Conservation (phyloP, 2,113 vertebrate genomes). For the Megaleporinus macrocephalus region DNA sequence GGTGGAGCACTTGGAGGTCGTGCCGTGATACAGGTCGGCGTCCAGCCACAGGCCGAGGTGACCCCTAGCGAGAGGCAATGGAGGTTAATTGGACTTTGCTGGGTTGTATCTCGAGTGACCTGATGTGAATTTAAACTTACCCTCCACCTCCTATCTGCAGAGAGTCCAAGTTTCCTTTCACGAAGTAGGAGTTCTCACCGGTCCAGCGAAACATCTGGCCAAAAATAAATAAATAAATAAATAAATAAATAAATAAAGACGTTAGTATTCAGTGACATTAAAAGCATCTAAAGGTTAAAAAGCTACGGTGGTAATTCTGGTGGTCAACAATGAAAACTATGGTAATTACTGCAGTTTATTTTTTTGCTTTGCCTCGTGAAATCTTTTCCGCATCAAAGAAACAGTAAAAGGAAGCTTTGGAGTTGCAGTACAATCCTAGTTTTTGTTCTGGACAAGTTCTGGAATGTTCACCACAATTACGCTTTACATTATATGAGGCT, state of each 20-base stretch:
- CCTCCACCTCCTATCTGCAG: constrained; percentile 96
- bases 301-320: too few species aligned
- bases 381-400: too few species aligned
- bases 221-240: neutral
- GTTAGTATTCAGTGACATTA: neutral
- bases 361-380: too few species aligned
- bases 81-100: neutral
- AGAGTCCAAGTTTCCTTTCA: constrained; percentile 93
- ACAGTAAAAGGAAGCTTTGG: too few species aligned
- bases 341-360: neutral
- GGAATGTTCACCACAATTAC: too few species aligned
- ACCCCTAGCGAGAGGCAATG: constrained; percentile 74
- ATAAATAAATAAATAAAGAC: too few species aligned
- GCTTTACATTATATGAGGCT: too few species aligned
- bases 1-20: constrained; percentile 91
- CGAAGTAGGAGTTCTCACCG: constrained; percentile 98
- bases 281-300: too few species aligned
- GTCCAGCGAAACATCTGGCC: constrained; percentile 93
- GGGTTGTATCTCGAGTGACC: neutral
- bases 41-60: constrained; percentile 96
- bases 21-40: constrained; percentile 91
- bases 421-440: too few species aligned
- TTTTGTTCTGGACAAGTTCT: too few species aligned
- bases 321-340: neutral
- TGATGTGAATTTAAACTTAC: constrained; percentile 73